These are phyloP conservation scores for Cephus cinctus DNA, from an alignment of 1,140 invertebrate species.

Conservation along the genomic window DNA sequence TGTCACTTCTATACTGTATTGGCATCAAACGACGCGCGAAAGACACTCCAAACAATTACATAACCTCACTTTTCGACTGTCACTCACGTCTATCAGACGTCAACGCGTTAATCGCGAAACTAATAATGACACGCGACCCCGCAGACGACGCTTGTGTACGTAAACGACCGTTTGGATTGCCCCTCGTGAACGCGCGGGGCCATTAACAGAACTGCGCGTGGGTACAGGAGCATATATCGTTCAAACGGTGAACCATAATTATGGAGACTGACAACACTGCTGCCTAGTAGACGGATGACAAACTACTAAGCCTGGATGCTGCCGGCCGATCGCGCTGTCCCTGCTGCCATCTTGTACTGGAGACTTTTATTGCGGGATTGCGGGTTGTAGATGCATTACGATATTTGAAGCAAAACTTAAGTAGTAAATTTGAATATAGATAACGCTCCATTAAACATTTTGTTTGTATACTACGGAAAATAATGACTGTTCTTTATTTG, in stretches of 20 bases:
- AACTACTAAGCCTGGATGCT: conserved; percentile 20
- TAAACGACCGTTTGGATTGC: conserved; percentile 9
- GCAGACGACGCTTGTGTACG: not conserved
- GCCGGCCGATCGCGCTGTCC: conserved; percentile 7
- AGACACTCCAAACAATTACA: conserved; percentile 14
- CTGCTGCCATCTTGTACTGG: too few species aligned
- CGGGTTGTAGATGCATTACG: too few species aligned
- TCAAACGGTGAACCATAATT: conserved; percentile 33
- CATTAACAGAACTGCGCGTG: conserved; percentile 21
- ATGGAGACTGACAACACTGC: conserved; percentile 26
- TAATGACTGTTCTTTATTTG: too few species aligned
- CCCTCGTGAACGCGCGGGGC: conserved; percentile 13
- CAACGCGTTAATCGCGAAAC: not conserved
- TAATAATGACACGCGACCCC: not conserved
- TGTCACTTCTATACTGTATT: too few species aligned
- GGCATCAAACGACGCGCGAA: not conserved
- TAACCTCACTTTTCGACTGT: conserved; percentile 21
- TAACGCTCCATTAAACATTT: too few species aligned
- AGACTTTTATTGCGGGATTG: too few species aligned
- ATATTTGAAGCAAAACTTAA: too few species aligned
- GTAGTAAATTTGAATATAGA: too few species aligned
- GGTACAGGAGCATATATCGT: conserved; percentile 25
- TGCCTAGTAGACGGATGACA: conserved; percentile 23
- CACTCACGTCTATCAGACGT: not conserved
- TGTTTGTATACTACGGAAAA: too few species aligned